Evolutionary conservation across 2,888 invertebrate genomes (phyloP), one percentile per base, ranked within the genome.

Genomic region (Philonicus albiceps): DNA sequence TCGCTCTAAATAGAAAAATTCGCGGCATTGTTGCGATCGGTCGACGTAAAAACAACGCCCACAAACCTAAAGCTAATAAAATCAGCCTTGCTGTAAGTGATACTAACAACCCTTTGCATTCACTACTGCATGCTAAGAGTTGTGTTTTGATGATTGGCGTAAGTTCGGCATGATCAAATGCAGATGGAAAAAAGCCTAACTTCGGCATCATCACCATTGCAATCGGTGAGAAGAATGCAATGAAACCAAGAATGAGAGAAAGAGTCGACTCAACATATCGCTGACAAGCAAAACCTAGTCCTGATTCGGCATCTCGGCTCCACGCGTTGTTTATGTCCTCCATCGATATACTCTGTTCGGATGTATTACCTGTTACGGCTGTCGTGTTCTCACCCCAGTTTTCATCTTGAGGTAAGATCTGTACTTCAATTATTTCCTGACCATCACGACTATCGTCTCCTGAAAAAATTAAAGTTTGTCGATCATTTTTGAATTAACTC

Each of bases 321-420:
- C 97, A 97, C 95, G 96, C 97, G 90, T 96, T 96, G 90, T 96
- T 96, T 3, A 97, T 95, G 91, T 98, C 98, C 91, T 98, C 98
- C 91, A 97, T 96, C 0, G 98, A 98, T 89, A 97, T 97, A 3
- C 98, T 98, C 89, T 98, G 97, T 91, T 98, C 99, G 0, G 98
- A 98, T 1, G 98, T 98, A 90, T 98, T 98, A 11, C 98, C 98
- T 0, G 99, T 99, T 43, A 99, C 96, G 0, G 98, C 98, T 0
- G 99, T 99, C 0, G 98, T 98, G 90, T 98, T 98, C 92, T 99
- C 99, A n/a, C 98, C 98, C 99, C 99, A 99, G 92, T 98, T 98
- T 90, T 99, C 99, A 93, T 99, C 99, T 93, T 98, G 96, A 0
- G 98, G 98, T 87, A 98, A 93, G 89, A 98, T 98, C 93, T 98